phyloP scores from a whole-genome alignment of 2,888 invertebrate species.

The Ennomos fuscantarius region DNA sequence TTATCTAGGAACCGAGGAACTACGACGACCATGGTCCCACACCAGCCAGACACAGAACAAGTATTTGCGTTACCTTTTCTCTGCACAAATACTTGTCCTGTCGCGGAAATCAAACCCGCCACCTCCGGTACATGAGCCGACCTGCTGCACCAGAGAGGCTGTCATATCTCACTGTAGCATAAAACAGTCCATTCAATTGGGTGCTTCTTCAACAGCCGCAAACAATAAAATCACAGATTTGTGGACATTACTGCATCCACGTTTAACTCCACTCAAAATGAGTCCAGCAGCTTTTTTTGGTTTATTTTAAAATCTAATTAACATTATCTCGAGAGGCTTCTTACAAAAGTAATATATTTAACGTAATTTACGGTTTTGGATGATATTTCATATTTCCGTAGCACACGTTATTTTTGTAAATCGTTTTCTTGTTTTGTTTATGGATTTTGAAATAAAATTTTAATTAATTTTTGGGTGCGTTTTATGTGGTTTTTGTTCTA shows the following conservation, averaged over 20 bases:
- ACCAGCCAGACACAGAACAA: too few relatives aligned
- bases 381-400: conserved; percentile 21
- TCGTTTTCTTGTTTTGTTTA: conserved; percentile 53
- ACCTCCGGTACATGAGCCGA: too few relatives aligned
- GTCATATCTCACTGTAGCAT: conserved; percentile 46
- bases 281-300: conserved; percentile 62
- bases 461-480: conserved; percentile 51
- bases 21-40: too few relatives aligned
- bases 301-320: conserved; percentile 66
- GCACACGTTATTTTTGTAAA: conserved; percentile 56
- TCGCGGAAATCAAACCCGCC: too few relatives aligned
- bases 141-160: too few relatives aligned
- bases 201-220: conserved; percentile 73
- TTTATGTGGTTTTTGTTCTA: conserved; percentile 51
- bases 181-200: conserved; percentile 48
- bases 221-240: conserved; percentile 72
- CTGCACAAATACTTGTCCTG: too few relatives aligned
- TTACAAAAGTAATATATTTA: conserved; percentile 61
- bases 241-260: conserved; percentile 63
- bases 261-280: conserved; percentile 71
- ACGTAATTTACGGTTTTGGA: conserved; percentile 49
- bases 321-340: conserved; percentile 60
- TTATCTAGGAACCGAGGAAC: too few relatives aligned
- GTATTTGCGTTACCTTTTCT: too few relatives aligned
- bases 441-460: conserved; percentile 56